Evolutionary conservation across 2,888 invertebrate genomes (phyloP).

Genomic region (Dromius quadrimaculatus): DNA sequence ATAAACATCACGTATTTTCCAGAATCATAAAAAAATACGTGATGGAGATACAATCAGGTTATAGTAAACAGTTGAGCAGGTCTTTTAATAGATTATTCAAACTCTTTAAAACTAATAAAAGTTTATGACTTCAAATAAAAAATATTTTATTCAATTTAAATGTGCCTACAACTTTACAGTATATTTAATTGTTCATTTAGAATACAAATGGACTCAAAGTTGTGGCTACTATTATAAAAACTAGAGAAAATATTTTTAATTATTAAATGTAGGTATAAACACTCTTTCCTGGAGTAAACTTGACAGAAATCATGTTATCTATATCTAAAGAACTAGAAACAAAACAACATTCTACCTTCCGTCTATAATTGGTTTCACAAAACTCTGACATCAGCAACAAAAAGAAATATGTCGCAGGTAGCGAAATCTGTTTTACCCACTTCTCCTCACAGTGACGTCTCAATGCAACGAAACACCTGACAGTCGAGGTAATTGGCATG

Average conservation of each 20-base stretch:
- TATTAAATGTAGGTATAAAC: no score
- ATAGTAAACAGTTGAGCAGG: not conserved
- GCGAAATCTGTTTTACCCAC: constrained; percentile 40
- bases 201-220: not conserved
- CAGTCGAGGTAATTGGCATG: constrained; percentile 45
- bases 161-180: not conserved
- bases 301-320: constrained; percentile 23
- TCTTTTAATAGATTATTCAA: constrained; percentile 10
- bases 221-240: no score
- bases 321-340: constrained; percentile 18
- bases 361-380: constrained; percentile 28
- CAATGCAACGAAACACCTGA: constrained; percentile 47
- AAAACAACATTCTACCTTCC: constrained; percentile 23
- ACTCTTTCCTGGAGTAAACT: not conserved
- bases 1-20: constrained; percentile 29
- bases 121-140: not conserved
- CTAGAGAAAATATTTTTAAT: no score
- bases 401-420: constrained; percentile 35
- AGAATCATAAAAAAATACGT: constrained; percentile 27
- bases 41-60: constrained; percentile 20
- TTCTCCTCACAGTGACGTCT: constrained; percentile 30
- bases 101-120: constrained; percentile 27
- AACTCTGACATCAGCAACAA: constrained; percentile 24
- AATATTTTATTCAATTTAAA: constrained; percentile 27
- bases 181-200: constrained; percentile 6